These are phyloP conservation scores for Alexandromys oeconomus DNA, from an alignment of 2,797 vertebrate genomes.

Conservation along the genomic window DNA sequence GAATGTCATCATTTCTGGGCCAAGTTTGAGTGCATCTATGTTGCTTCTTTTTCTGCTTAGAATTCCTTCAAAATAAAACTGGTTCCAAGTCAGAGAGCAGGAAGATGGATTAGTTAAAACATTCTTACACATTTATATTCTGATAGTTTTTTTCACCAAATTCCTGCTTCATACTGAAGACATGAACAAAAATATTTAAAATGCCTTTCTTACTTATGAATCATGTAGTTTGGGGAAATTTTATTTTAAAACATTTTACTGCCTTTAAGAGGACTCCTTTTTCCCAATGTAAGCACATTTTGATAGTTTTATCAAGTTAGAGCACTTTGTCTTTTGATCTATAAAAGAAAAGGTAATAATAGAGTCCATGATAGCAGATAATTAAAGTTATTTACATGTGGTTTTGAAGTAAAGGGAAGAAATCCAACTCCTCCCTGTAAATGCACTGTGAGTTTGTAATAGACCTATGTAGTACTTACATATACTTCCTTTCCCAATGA, in stretches of 20 bases:
- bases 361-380: not conserved
- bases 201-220: not conserved
- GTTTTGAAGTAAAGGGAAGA: not conserved
- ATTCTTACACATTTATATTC: not conserved
- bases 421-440: rapidly evolving
- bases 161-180: not conserved
- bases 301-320: not conserved
- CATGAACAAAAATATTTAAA: not conserved
- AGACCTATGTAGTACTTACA: rapidly evolving
- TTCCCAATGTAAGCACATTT: not conserved
- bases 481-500: not conserved
- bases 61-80: constrained; percentile 28
- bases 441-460: not conserved
- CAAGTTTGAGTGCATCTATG: not conserved
- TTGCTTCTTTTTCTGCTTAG: not conserved
- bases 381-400: not conserved
- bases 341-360: not conserved
- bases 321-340: not conserved
- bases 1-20: not conserved
- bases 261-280: not conserved
- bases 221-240: not conserved
- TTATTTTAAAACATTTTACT: not conserved
- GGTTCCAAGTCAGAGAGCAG: not conserved
- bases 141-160: not conserved
- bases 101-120: not conserved